A percentile compares a stretch with the other conserved stretches of the same genome.
Evolutionary conservation across 2,113 vertebrate species (phyloP).

Genomic region (Plectropomus leopardus): DNA sequence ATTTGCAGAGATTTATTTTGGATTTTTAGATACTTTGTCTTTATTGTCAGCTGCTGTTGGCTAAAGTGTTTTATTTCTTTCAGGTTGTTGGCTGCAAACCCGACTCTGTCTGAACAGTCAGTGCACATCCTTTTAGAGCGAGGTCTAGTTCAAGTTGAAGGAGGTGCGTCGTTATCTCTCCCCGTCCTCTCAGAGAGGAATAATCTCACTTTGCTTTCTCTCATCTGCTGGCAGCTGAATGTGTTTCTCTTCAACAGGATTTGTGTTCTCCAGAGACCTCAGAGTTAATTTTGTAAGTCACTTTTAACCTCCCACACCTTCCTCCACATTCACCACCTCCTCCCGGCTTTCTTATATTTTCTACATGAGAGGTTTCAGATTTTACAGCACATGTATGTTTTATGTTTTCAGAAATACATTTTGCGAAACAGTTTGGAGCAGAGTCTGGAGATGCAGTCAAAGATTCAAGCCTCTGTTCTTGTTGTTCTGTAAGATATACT

Average conservation of each 20-base stretch:
- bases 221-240: constrained; percentile 24
- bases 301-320: background rate
- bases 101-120: constrained; percentile 79
- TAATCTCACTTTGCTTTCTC: constrained; percentile 19
- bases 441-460: constrained; percentile 55
- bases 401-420: constrained; percentile 74
- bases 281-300: constrained; percentile 78
- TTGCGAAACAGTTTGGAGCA: constrained; percentile 71
- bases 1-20: background rate
- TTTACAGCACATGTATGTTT: background rate
- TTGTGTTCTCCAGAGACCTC: constrained; percentile 81
- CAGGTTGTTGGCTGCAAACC: constrained; percentile 86
- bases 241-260: constrained; percentile 69
- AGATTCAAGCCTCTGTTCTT: constrained; percentile 80
- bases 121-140: constrained; percentile 86
- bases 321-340: background rate
- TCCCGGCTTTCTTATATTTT: background rate
- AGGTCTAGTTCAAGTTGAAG: constrained; percentile 82
- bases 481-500: constrained; percentile 86
- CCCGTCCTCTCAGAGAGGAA: constrained; percentile 6
- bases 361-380: background rate
- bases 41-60: background rate
- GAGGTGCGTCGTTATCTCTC: constrained; percentile 77
- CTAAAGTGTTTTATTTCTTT: constrained; percentile 34
- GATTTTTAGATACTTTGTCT: background rate